These are phyloP conservation scores for Agonopterix subpropinquella DNA, from an alignment of 2,888 invertebrate species.

Conservation along the genomic window DNA sequence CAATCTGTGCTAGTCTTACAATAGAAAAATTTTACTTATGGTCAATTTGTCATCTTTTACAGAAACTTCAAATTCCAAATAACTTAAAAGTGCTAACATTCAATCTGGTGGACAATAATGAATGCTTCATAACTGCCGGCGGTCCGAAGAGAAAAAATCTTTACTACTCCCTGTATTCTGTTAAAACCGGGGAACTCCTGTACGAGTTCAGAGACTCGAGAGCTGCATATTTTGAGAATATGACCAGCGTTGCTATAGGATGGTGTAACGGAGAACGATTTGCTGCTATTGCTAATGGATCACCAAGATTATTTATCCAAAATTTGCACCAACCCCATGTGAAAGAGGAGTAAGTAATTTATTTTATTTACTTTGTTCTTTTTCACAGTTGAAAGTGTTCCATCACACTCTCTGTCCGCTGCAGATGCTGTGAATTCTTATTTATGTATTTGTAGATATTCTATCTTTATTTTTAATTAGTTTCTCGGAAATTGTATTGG, in stretches of 20 bases:
- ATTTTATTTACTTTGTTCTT: background rate
- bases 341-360: slow-evolving; percentile 35
- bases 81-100: slow-evolving; percentile 44
- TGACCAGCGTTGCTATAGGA: slow-evolving; percentile 54
- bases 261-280: slow-evolving; percentile 49
- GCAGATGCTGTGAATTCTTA: too few species aligned
- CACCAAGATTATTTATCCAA: slow-evolving; percentile 47
- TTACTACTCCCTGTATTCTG: slow-evolving; percentile 34
- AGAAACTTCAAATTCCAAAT: slow-evolving; percentile 45
- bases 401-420: too few species aligned
- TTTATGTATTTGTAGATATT: too few species aligned
- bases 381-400: too few species aligned
- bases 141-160: slow-evolving; percentile 15
- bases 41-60: slow-evolving; percentile 19
- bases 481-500: too few species aligned
- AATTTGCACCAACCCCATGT: slow-evolving; percentile 48
- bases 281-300: slow-evolving; percentile 59
- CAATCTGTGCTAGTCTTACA: too few species aligned
- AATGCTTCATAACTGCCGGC: slow-evolving; percentile 47
- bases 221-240: slow-evolving; percentile 12
- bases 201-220: slow-evolving; percentile 27
- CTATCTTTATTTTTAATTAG: too few species aligned
- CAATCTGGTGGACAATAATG: slow-evolving; percentile 47
- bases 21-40: background rate
- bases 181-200: slow-evolving; percentile 41